phyloP scores from a whole-genome alignment of 2,888 invertebrate species.

The Gastracanthus pulcherrimus region DNA sequence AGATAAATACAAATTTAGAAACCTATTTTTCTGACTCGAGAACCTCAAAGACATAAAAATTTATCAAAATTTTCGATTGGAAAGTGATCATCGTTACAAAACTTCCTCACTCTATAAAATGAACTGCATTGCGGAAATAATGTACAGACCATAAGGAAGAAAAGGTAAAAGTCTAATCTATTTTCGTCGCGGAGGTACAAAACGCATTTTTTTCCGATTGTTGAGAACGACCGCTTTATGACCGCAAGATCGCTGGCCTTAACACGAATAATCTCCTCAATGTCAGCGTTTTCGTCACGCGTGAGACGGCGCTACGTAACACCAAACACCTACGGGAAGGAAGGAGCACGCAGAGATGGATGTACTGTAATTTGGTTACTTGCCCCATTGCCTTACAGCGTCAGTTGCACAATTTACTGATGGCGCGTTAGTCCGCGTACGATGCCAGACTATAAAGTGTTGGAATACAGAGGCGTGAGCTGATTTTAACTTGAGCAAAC shows the following conservation, averaged over 20 bases:
- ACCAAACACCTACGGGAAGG: conserved; percentile 15
- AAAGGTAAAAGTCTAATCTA: not conserved
- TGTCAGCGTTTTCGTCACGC: conserved; percentile 42
- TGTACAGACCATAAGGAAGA: no score
- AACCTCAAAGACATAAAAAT: no score
- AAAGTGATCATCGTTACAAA: no score
- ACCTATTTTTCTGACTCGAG: no score
- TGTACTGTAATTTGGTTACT: conserved; percentile 16
- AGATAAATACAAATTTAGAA: no score
- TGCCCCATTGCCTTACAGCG: not conserved
- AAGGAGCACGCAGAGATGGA: not conserved
- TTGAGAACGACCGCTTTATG: conserved; percentile 14
- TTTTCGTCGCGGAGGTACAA: not conserved
- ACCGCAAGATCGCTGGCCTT: conserved; percentile 21
- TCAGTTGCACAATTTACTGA: conserved; percentile 13
- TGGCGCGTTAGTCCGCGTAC: not conserved
- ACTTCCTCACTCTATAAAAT: no score
- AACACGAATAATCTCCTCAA: conserved; percentile 41
- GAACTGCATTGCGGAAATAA: no score
- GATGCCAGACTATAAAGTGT: not conserved
- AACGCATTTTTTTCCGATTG: not conserved
- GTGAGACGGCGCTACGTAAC: conserved; percentile 12
- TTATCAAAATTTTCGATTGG: no score
- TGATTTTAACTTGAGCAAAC: not conserved
- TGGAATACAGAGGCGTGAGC: not conserved